Base-by-base conservation (phyloP, 2,113 vertebrate genomes). In the Tapirus terrestris region DNA sequence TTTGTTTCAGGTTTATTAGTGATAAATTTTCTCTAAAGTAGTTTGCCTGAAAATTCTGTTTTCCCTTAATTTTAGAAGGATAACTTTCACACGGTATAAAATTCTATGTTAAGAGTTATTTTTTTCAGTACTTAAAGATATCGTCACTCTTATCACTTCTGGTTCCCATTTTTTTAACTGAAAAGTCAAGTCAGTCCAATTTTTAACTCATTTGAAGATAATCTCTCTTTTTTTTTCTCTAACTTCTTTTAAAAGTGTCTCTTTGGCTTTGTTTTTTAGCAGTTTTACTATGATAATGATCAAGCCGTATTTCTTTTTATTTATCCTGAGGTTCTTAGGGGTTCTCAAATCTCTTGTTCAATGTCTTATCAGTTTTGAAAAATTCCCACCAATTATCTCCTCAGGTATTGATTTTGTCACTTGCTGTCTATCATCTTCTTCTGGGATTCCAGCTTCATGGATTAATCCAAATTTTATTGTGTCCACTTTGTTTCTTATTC, bases 391-490 rank as follows among this genome's bases (percentile, higher is more conserved):
- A n/a, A 80, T 75, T 67, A 16, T 61, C 76, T 92, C 61, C 61
- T 56, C 18, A 68, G 68, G 36, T 77, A 96, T 77, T 85, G 73
- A 85, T 75, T 82, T 68, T 68, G n/a, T 53, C 39, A 58, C 9
- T 86, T 63, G 36, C 18, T 82, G 5, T 56, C 77, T 95, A n/a
- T 53, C 48, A 60, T 92, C 68, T 58, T 61, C 25, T 68, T 56
- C n/a, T 29, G 36, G 61, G 10, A 88, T 27, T 77, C 87, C 16
- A 29, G 33, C 8, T 63, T 83, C 68, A 61, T 67, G 8, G 60
- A 68, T 45, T 58, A 20, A 88, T 70, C 36, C 79, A 33, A 67
- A 60, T 93, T 93, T 93, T 25, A 72, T 84, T 93, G 89, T 95
- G 81, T 36, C 77, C 36, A 70, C 76, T 87, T 94, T 77, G 76